Percentiles rank a stretch among this genome's conserved stretches.
These are phyloP conservation scores for Diadumene lineata DNA, from an alignment of 92 coral and sea anemone genomes.

Conservation along the genomic window DNA sequence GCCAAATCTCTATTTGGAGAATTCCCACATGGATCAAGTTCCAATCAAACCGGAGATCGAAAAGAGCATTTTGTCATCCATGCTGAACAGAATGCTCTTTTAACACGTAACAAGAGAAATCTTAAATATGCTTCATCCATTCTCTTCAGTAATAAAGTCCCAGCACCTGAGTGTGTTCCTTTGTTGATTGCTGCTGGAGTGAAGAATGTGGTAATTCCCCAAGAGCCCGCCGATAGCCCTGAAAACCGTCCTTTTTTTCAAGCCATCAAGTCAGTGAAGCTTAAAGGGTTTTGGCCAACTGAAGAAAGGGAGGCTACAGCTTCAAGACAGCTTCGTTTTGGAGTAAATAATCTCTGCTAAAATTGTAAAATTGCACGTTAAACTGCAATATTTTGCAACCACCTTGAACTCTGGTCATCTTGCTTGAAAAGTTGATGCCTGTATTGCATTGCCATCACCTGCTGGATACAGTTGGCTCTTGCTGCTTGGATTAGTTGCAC, in stretches of 20 bases:
- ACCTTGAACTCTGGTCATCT: too few relatives aligned
- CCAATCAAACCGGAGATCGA: conserved; percentile 22
- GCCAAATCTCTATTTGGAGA: conserved; percentile 83
- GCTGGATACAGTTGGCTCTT: too few relatives aligned
- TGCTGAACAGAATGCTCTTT: conserved; percentile 84
- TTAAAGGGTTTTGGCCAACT: conserved; percentile 21
- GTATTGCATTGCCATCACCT: too few relatives aligned
- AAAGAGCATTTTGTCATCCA: conserved; percentile 78
- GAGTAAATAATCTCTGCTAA: too few relatives aligned
- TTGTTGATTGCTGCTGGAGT: conserved; percentile 61
- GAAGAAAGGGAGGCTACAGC: background rate
- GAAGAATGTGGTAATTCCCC: conserved; percentile 48
- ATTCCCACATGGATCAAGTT: conserved; percentile 69
- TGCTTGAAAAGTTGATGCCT: too few relatives aligned
- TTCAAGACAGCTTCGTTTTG: too few relatives aligned
- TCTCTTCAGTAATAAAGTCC: conserved; percentile 74
- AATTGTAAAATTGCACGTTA: too few relatives aligned
- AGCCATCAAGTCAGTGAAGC: conserved; percentile 4
- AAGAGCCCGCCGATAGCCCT: conserved; percentile 4
- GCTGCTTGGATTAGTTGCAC: too few relatives aligned
- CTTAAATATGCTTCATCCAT: conserved; percentile 43
- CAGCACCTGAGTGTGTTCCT: conserved; percentile 75
- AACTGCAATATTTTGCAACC: too few relatives aligned
- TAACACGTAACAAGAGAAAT: conserved; percentile 53
- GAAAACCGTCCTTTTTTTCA: conserved; percentile 7